Percentiles rank a stretch among this genome's conserved stretches.
Evolutionary conservation across 2,888 invertebrate genomes (phyloP).

Genomic region (Mythimna loreyi): DNA sequence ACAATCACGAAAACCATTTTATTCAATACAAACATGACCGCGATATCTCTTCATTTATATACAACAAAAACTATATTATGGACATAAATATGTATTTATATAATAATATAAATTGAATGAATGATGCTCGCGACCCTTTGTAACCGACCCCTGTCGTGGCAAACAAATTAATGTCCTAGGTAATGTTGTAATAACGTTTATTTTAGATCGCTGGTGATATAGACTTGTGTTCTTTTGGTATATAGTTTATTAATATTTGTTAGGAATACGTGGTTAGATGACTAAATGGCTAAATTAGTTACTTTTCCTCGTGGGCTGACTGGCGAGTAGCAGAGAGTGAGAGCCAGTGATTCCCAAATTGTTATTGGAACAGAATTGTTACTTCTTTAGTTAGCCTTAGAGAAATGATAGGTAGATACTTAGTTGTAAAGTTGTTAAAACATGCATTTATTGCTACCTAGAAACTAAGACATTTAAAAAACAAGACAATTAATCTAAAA

Average conservation of each 20-base stretch:
- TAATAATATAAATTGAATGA: constrained; percentile 31
- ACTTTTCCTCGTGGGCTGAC: neutral
- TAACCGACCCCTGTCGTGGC: constrained; percentile 10
- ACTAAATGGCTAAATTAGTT: neutral
- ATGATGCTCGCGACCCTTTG: constrained; percentile 11
- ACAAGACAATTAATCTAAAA: no score
- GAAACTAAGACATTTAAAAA: no score
- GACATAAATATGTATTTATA: constrained; percentile 47
- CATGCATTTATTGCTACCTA: no score
- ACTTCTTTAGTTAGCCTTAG: no score
- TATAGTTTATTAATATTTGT: constrained; percentile 26
- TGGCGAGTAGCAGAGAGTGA: neutral
- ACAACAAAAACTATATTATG: constrained; percentile 43
- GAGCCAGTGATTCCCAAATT: neutral
- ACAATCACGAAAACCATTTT: constrained; percentile 15
- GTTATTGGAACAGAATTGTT: neutral
- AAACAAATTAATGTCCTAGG: constrained; percentile 21
- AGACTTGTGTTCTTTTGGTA: neutral
- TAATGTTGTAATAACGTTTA: constrained; percentile 24
- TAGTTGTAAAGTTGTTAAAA: no score
- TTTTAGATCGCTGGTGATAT: constrained; percentile 9
- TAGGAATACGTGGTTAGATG: constrained; percentile 14
- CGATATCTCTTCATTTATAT: constrained; percentile 38
- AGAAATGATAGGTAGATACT: no score
- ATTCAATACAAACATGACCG: constrained; percentile 27